Evolutionary conservation across 35 echinoderm and acorn worm species (phyloP).

Genomic region (Lytechinus pictus): DNA sequence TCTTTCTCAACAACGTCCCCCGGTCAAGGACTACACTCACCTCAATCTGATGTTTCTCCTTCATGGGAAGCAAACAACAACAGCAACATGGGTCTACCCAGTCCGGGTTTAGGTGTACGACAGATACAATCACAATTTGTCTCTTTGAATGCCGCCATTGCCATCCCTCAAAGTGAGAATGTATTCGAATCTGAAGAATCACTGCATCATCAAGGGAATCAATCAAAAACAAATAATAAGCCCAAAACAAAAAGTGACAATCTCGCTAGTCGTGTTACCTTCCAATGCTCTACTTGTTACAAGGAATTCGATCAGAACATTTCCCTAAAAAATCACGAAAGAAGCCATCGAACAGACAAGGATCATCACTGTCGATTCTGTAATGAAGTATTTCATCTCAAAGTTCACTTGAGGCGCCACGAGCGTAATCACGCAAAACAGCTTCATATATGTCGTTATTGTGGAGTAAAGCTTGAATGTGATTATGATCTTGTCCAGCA

Average conservation of each 20-base stretch:
- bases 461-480: slow-evolving; percentile 58
- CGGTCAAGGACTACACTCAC: not conserved
- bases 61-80: not conserved
- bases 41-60: not conserved
- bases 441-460: slow-evolving; percentile 82
- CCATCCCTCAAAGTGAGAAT: not conserved
- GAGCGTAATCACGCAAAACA: slow-evolving; percentile 71
- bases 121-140: not conserved
- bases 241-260: not conserved
- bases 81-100: not conserved
- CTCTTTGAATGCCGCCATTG: not conserved
- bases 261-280: too few relatives aligned
- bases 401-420: slow-evolving; percentile 81
- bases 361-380: slow-evolving; percentile 73
- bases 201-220: not conserved
- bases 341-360: slow-evolving; percentile 62
- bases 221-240: not conserved
- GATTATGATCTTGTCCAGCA: slow-evolving; percentile 91
- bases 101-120: not conserved
- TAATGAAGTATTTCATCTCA: slow-evolving; percentile 71
- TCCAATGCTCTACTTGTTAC: slow-evolving; percentile 60
- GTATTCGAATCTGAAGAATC: not conserved
- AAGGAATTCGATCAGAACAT: slow-evolving; percentile 77
- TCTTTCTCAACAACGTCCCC: not conserved
- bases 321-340: slow-evolving; percentile 80